Evolutionary conservation across 2,888 invertebrate species (phyloP).

Genomic region (Rapana venosa): DNA sequence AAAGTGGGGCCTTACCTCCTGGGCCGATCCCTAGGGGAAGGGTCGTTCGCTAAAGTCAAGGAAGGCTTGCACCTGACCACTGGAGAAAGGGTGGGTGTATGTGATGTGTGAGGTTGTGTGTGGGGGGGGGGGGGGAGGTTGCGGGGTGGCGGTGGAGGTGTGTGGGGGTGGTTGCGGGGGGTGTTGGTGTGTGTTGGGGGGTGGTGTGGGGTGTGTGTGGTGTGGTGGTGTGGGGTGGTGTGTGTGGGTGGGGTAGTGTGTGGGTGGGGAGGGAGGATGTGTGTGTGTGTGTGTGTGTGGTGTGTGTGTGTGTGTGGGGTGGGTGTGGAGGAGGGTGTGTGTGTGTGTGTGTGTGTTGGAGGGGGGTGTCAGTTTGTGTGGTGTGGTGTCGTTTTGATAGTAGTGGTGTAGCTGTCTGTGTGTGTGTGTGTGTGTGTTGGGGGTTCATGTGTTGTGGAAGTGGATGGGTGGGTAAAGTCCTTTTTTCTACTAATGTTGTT

Average conservation of each 20-base stretch:
- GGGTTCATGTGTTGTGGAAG: no score
- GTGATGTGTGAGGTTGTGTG: slow-evolving; percentile 39
- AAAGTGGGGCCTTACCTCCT: slow-evolving; percentile 76
- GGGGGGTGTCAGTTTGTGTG: no score
- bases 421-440: no score
- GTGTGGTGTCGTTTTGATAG: no score
- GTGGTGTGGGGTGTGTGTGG: background rate
- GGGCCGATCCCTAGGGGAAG: slow-evolving; percentile 75
- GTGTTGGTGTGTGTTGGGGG: background rate
- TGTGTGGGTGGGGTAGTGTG: background rate
- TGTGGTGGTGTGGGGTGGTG: background rate
- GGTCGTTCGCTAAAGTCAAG: slow-evolving; percentile 78
- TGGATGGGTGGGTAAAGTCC: no score
- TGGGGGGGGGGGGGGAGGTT: slow-evolving; percentile 48
- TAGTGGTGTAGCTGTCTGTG: no score
- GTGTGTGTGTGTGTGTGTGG: background rate
- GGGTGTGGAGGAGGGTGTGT: no score
- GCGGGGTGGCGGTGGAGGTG: background rate
- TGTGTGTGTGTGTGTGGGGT: no score
- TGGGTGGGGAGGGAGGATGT: background rate
- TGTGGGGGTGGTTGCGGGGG: background rate
- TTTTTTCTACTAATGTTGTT: no score
- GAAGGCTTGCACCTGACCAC: slow-evolving; percentile 75
- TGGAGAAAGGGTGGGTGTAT: slow-evolving; percentile 62
- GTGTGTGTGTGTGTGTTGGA: no score